Evolutionary conservation across 2,113 vertebrate species (phyloP), one percentile per base, ranked within the genome.

Genomic region (Pseudois nayaur): DNA sequence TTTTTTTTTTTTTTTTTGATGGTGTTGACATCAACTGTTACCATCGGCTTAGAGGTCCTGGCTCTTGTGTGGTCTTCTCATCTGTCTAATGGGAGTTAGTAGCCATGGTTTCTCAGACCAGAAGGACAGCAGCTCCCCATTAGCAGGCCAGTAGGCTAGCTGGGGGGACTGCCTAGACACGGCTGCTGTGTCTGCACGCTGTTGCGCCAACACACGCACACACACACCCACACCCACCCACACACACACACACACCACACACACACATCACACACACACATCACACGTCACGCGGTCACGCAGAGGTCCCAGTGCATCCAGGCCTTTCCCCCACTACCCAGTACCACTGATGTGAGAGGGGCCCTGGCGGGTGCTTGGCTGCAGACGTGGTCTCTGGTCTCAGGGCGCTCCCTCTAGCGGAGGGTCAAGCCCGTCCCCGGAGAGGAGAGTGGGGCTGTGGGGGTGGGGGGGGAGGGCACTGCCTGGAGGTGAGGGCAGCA

Each of bases 121-220:
- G 4, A 15, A 33, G 29, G 71, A 17, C 40, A 12, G 17, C 11
- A 7, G 83, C 50, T 67, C 54, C 81, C 31, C 0, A 2, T 48
- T 52, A 1, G 13, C 11, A n/a, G 59, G 55, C 52, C 1, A 21
- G 29, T 5, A 0, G 15, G 5, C 81, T 59, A 0, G 31, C 55
- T 87, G 31, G 55, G 43, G 81, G 48, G 45, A 21, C 57, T 14
- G 0, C 48, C 48, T 6, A 1, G 55, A 3, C 16, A 1, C 8
- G 36, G 50, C 21, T 87, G 43, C 79, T 23, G 11, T 17, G 29
- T 33, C 25, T 81, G 0, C 57, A 1, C 12, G 14, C 43, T 12
- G 43, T 33, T 1, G 4, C 2, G 6, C 31, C 45, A 8, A 3
- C 43, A 3, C n/a, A 3, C 9, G 5, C 4, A 2, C 15, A 0